Conservation (phyloP, 2,888 invertebrate species). For the Melanophora roralis region DNA sequence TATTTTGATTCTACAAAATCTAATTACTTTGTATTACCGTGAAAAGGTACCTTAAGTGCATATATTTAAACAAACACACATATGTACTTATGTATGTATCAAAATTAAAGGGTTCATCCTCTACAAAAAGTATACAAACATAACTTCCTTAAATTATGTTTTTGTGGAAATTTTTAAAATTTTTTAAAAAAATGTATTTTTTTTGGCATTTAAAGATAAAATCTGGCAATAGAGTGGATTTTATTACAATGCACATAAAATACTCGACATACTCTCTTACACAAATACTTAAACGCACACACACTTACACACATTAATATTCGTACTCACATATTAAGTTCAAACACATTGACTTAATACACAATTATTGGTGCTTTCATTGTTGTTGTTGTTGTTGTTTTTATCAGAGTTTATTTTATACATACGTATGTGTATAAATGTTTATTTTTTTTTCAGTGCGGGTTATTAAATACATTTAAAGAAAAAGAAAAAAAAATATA, state of each 20-base stretch:
- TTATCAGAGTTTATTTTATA: neutral
- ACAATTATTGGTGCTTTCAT: slow-evolving; percentile 31
- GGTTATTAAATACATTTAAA: slow-evolving; percentile 53
- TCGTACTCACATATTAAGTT: slow-evolving; percentile 30
- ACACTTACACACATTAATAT: slow-evolving; percentile 18
- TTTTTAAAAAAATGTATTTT: no score
- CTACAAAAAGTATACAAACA: no score
- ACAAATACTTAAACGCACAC: slow-evolving; percentile 9
- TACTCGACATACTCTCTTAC: slow-evolving; percentile 29
- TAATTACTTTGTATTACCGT: no score
- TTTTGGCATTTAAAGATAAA: neutral
- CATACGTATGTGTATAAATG: neutral
- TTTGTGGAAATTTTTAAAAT: no score
- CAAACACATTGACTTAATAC: slow-evolving; percentile 30
- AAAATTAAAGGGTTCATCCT: no score
- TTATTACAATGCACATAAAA: slow-evolving; percentile 42
- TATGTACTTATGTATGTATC: no score
- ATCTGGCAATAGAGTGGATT: slow-evolving; percentile 10
- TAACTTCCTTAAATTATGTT: no score
- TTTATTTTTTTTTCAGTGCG: slow-evolving; percentile 45
- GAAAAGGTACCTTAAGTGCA: no score
- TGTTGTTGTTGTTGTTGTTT: neutral
- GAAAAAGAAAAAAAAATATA: slow-evolving; percentile 46
- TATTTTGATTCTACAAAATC: no score
- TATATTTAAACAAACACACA: no score